A percentile compares a stretch with the other conserved stretches of the same genome.
Conservation (phyloP, 1,140 invertebrate species). For the Manduca sexta region DNA sequence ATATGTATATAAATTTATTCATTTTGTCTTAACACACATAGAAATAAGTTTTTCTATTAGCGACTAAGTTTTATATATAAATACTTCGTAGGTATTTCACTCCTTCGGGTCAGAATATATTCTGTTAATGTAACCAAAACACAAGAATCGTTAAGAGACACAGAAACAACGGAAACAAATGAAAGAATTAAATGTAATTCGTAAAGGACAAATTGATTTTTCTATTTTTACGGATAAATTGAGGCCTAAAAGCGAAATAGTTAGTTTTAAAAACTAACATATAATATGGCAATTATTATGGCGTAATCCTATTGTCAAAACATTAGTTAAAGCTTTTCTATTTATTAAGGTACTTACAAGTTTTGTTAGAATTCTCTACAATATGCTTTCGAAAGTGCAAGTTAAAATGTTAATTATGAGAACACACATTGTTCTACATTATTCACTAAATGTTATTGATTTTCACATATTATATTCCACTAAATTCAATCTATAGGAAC, state of each 20-base stretch:
- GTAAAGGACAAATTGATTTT: no score
- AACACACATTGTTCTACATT: constrained; percentile 9
- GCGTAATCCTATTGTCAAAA: constrained; percentile 42
- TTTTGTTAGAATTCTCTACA: constrained; percentile 9
- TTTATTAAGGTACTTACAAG: constrained; percentile 18
- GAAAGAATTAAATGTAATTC: no score
- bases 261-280: constrained; percentile 21
- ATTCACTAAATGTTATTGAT: constrained; percentile 14
- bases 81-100: no score
- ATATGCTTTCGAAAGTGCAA: not conserved
- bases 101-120: no score
- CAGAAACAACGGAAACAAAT: no score
- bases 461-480: constrained; percentile 29
- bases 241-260: constrained; percentile 1
- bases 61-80: no score
- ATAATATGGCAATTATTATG: constrained; percentile 47
- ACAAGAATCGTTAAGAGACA: no score
- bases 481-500: constrained; percentile 67
- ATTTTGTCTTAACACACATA: no score
- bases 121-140: no score
- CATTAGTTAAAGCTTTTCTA: constrained; percentile 53
- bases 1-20: no score
- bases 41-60: no score
- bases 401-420: not conserved
- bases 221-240: no score